Evolutionary conservation across 2,113 vertebrate species (phyloP), one percentile per base, ranked within the genome.

Genomic region (Cranoglanis bouderius): DNA sequence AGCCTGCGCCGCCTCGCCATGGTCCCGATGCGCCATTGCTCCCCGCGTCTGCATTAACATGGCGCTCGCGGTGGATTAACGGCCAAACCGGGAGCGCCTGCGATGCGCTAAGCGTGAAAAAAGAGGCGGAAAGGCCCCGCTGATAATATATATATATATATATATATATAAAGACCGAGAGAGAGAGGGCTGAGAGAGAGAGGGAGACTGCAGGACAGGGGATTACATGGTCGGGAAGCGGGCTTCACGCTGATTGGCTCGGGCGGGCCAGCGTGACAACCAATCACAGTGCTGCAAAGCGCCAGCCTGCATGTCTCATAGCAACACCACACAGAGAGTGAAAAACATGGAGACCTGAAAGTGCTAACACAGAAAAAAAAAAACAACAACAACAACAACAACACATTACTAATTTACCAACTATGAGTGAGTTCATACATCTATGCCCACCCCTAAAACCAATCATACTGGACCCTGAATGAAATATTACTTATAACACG

Each of bases 211-310:
- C 75, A 87, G 82, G 53, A 63, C 65, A 55, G 82, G 35, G 57
- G 49, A 78, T 35, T 78, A 40, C 78, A 65, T 32, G 86, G 51
- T 24, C 43, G 83, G 74, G 74, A 82, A 88, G 72, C 88, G 90
- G 86, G 85, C 70, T 70, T 38, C 29, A 63, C 32, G 55, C 88
- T 86, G 88, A 91, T 91, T 91, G 90, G 90, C 67, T 82, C 18
- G 1, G n/a, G 82, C 18, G 40, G 26, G 35, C 4, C 32, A 63
- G 43, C 43, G 70, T 35, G 51, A 70, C 7, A 84, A 40, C 90
- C 90, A 91, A 91, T 89, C 88, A 83, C 51, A 91, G 83, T 19
- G 4, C 40, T 7, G 53, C 26, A 75, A 67, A 84, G 38, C 38
- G 12, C 67, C 35, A 75, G 53, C 29, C 65, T 70, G 57, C 38